Conservation (phyloP, 2,888 invertebrate species). For the Keiferia lycopersicella region DNA sequence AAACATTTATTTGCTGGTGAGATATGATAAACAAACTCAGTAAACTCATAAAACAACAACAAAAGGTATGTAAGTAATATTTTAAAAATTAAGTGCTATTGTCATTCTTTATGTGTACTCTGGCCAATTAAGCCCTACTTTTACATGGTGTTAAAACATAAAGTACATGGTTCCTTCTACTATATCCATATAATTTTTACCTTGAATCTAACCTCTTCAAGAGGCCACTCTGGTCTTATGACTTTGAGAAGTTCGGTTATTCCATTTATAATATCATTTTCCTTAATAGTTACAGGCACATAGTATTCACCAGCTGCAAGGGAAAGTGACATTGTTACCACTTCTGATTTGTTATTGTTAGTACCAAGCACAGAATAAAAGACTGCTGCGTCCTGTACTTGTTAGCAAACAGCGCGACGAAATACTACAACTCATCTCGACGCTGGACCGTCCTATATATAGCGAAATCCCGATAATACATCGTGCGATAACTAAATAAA, state of each 20-base stretch:
- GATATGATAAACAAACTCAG: neutral
- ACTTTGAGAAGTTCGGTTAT: constrained; percentile 84
- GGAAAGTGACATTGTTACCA: constrained; percentile 55
- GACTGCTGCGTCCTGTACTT: constrained; percentile 13
- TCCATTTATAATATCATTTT: constrained; percentile 84
- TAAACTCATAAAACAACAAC: neutral
- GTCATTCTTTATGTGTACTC: too few species aligned
- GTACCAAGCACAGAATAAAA: neutral
- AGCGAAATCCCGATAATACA: constrained; percentile 20
- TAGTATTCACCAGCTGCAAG: constrained; percentile 63
- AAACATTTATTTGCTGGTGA: neutral
- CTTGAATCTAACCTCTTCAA: constrained; percentile 85
- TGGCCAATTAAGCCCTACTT: too few species aligned
- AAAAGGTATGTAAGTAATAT: neutral
- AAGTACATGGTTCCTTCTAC: too few species aligned
- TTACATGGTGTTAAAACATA: too few species aligned
- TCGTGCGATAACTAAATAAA: constrained; percentile 23
- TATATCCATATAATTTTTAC: constrained; percentile 62
- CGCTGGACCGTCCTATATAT: constrained; percentile 8
- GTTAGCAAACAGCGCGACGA: constrained; percentile 13
- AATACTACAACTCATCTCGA: constrained; percentile 27
- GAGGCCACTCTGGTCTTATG: constrained; percentile 87
- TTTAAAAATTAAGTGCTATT: neutral
- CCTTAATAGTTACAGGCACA: constrained; percentile 84
- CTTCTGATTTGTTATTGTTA: neutral